A percentile compares a stretch with the other conserved stretches of the same genome.
These are phyloP conservation scores for Micromys minutus DNA, from an alignment of 2,113 vertebrate genomes.

Conservation along the genomic window DNA sequence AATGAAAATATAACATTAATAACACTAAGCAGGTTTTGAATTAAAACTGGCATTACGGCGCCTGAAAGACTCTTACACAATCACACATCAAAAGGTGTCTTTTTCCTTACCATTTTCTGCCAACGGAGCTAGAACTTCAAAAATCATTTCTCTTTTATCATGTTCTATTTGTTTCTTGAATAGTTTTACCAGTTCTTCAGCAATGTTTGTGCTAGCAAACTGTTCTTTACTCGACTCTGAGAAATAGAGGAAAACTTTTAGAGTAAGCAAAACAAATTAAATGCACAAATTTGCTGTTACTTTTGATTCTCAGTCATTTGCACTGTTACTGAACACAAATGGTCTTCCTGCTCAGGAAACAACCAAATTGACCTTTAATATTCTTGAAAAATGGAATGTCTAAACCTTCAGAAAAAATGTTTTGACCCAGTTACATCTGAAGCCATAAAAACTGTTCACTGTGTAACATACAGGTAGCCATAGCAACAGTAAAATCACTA, in stretches of 20 bases:
- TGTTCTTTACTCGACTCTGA: constrained; percentile 99
- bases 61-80: background rate
- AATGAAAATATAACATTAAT: constrained; percentile 44
- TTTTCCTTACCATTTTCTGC: constrained; percentile 95
- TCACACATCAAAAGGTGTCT: background rate
- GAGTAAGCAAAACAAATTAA: constrained; percentile 73
- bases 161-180: constrained; percentile 97
- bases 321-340: constrained; percentile 68
- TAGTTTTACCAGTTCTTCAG: constrained; percentile 95
- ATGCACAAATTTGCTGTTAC: constrained; percentile 60
- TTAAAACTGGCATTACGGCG: background rate
- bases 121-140: constrained; percentile 97
- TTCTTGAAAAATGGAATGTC: constrained; percentile 67
- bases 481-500: constrained; percentile 71
- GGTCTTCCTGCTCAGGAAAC: constrained; percentile 69
- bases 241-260: constrained; percentile 69
- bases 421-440: constrained; percentile 65
- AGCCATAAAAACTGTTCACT: constrained; percentile 72
- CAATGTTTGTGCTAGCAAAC: constrained; percentile 97
- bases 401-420: constrained; percentile 69
- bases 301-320: constrained; percentile 68
- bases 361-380: constrained; percentile 54
- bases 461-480: constrained; percentile 74
- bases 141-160: constrained; percentile 99
- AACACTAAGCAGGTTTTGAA: background rate